Conservation (phyloP, 2,888 invertebrate genomes). For the Glomeris marginata region DNA sequence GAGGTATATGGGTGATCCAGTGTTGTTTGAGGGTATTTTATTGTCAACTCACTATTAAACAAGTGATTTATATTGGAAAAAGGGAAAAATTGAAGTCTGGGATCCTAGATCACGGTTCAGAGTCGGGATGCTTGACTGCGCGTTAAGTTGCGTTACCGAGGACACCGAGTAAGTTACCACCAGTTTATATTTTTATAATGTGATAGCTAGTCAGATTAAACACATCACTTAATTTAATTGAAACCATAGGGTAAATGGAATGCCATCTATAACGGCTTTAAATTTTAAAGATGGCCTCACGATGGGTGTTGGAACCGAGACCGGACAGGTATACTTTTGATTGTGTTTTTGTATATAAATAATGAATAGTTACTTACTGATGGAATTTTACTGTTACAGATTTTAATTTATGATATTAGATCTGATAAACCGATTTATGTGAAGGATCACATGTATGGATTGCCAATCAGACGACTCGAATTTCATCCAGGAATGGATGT, state of each 20-base stretch:
- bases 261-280: constrained; percentile 65
- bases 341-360: neutral
- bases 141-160: constrained; percentile 43
- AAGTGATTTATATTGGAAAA: no score
- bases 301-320: constrained; percentile 76
- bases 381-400: constrained; percentile 21
- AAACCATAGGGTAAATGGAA: constrained; percentile 43
- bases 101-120: constrained; percentile 68
- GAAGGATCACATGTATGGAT: constrained; percentile 89
- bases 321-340: constrained; percentile 57
- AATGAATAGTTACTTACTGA: neutral
- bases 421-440: constrained; percentile 71
- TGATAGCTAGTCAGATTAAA: no score
- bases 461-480: constrained; percentile 74
- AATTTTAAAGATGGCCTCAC: constrained; percentile 35
- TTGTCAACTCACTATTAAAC: no score
- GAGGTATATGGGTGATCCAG: no score
- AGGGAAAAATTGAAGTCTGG: constrained; percentile 89
- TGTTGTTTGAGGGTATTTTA: no score
- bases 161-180: constrained; percentile 37
- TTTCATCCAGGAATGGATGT: constrained; percentile 61
- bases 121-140: constrained; percentile 73
- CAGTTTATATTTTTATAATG: constrained; percentile 7
- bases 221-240: no score
- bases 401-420: constrained; percentile 81